phyloP scores from a whole-genome alignment of 2,797 vertebrate genomes.

The Hydrophis major region DNA sequence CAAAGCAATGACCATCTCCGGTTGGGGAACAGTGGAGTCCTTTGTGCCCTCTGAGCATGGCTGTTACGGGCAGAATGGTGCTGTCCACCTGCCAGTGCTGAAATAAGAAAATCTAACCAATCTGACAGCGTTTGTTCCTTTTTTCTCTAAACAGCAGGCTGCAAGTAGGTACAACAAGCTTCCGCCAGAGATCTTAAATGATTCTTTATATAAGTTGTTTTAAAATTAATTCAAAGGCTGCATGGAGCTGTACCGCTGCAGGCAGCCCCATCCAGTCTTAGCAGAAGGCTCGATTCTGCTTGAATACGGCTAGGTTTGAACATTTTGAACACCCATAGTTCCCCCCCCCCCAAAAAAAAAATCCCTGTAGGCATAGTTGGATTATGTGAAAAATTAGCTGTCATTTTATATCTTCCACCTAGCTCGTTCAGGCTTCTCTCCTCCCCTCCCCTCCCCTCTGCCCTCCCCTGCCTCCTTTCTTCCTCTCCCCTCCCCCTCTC shows the following conservation, averaged over 20 bases:
- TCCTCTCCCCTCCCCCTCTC: no score
- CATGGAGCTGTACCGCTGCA: background rate
- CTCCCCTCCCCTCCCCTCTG: no score
- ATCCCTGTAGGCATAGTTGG: background rate
- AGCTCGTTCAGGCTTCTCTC: background rate
- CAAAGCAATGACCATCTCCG: background rate
- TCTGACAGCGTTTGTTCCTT: background rate
- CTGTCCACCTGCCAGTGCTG: background rate
- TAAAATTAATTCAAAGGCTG: background rate
- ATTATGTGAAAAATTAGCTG: background rate
- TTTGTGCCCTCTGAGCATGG: background rate
- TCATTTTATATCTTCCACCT: background rate
- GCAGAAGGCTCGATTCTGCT: background rate
- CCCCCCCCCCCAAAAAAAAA: background rate
- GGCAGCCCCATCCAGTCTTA: background rate
- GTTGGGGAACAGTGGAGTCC: background rate
- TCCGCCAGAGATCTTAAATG: background rate
- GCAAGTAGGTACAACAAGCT: background rate
- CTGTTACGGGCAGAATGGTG: background rate
- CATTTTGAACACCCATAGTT: background rate
- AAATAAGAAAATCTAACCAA: background rate
- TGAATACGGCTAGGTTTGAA: background rate
- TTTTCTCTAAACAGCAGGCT: background rate
- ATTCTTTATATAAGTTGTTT: background rate
- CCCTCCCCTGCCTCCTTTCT: no score